Evolutionary conservation across 2,888 invertebrate genomes (phyloP), one percentile per base, ranked within the genome.

Genomic region (Lasius platythorax): DNA sequence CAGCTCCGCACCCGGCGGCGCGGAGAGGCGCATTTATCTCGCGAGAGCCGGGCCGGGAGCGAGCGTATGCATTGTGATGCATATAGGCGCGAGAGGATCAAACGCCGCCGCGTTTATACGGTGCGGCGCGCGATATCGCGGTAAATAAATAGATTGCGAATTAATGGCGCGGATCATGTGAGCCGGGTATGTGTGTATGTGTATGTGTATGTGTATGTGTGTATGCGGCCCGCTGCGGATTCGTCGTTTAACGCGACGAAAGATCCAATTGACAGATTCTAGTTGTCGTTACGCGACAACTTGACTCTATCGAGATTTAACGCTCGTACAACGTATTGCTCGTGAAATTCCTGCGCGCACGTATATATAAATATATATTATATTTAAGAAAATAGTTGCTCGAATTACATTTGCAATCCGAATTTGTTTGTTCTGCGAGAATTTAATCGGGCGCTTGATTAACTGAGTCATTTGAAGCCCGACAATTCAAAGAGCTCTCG

Each of bases 121-220:
- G 53, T n/a, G 53, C 18, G 46, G 23, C 46, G 79, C 23, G 46
- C 53, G 68, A 78, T 53, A 53, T 78, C 68, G 68, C 46, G 61
- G 46, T 81, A 81, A 81, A 81, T 81, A 81, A 81, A 81, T 81
- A 81, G 73, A 81, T 81, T 81, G 73, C 28, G 61, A 81, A 73
- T 73, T 81, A 81, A 81, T 81, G 79, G 61, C 74, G 37, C 18
- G 61, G 28, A 73, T 28, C 37, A 73, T 18, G 23, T 23, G 23
- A 12, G 28, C 28, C 50, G 23, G 0, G 23, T 23, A 0, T 23
- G 23, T 23, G 23, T 23, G 23, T 23, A 0, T 23, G 43, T 43
- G 3, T 11, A 0, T 43, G 3, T 12, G 3, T 43, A 0, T 18
- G 5, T 46, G 1, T 46, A 0, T 50, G 18, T 50, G 18, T 18